Evolutionary conservation across 2,888 invertebrate genomes (phyloP).

Genomic region (Himalopsyche anomala): DNA sequence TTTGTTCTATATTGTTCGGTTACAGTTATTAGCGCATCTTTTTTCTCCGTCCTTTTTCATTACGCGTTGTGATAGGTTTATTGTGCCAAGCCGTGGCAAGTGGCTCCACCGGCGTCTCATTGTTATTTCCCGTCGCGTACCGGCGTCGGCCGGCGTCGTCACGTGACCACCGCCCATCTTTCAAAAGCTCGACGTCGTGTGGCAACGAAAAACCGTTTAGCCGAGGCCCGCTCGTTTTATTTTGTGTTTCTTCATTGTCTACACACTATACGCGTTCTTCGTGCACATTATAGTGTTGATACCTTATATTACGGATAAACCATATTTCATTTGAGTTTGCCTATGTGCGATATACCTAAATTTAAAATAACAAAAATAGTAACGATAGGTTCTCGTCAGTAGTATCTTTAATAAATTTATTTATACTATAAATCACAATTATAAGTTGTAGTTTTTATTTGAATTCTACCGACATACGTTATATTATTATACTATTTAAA

Average conservation of each 20-base stretch:
- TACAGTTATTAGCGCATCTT: background rate
- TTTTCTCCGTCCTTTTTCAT: background rate
- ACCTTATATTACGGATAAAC: too few species aligned
- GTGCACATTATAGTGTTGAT: too few species aligned
- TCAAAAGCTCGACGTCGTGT: slow-evolving; percentile 24
- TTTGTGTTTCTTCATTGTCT: slow-evolving; percentile 10
- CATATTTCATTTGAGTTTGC: too few species aligned
- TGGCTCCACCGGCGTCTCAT: slow-evolving; percentile 36
- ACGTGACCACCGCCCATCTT: slow-evolving; percentile 25
- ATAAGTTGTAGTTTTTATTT: too few species aligned
- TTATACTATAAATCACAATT: too few species aligned
- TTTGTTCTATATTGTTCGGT: background rate
- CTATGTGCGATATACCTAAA: too few species aligned
- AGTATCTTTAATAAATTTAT: too few species aligned
- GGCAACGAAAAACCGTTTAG: slow-evolving; percentile 13
- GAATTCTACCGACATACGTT: too few species aligned
- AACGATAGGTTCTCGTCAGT: too few species aligned
- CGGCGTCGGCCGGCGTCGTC: slow-evolving; percentile 32
- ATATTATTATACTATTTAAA: too few species aligned
- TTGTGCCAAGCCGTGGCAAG: slow-evolving; percentile 64
- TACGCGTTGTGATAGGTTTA: slow-evolving; percentile 68
- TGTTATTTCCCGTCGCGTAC: slow-evolving; percentile 42
- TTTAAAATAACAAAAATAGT: too few species aligned
- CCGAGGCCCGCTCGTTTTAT: slow-evolving; percentile 13
- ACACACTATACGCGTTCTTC: background rate